Percentiles rank a stretch among this genome's conserved stretches.
These are phyloP conservation scores for Cosmia trapezina DNA, from an alignment of 2,888 invertebrate genomes.

Conservation along the genomic window DNA sequence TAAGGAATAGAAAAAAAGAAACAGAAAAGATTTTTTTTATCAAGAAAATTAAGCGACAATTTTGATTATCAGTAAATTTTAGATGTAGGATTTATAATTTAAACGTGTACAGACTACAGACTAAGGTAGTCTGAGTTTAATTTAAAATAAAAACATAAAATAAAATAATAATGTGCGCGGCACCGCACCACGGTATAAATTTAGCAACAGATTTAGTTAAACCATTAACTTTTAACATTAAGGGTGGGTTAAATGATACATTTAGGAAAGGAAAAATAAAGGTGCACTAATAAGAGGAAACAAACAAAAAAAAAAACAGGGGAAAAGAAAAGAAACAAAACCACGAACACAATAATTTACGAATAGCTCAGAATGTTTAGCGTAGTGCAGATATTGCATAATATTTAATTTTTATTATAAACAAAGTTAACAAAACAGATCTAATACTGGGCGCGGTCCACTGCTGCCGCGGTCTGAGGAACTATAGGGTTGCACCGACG, in stretches of 20 bases:
- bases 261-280: constrained; percentile 64
- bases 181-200: constrained; percentile 75
- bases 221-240: constrained; percentile 51
- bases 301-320: constrained; percentile 58
- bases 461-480: constrained; percentile 42
- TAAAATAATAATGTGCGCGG: constrained; percentile 67
- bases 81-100: constrained; percentile 24
- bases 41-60: constrained; percentile 40
- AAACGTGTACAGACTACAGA: constrained; percentile 13
- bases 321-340: constrained; percentile 66
- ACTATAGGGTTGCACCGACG: constrained; percentile 31
- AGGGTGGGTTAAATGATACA: constrained; percentile 61
- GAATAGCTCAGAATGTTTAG: constrained; percentile 83
- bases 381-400: constrained; percentile 85
- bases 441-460: constrained; percentile 49
- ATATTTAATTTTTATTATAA: constrained; percentile 85
- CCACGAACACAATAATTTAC: constrained; percentile 82
- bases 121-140: constrained; percentile 35
- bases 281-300: constrained; percentile 68
- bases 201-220: constrained; percentile 53
- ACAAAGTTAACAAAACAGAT: constrained; percentile 72
- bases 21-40: constrained; percentile 58
- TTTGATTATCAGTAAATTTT: constrained; percentile 39
- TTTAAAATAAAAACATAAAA: constrained; percentile 36
- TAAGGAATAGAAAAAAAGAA: constrained; percentile 58